Conservation (phyloP, 1,140 invertebrate species). For the Asbolus verrucosus region DNA sequence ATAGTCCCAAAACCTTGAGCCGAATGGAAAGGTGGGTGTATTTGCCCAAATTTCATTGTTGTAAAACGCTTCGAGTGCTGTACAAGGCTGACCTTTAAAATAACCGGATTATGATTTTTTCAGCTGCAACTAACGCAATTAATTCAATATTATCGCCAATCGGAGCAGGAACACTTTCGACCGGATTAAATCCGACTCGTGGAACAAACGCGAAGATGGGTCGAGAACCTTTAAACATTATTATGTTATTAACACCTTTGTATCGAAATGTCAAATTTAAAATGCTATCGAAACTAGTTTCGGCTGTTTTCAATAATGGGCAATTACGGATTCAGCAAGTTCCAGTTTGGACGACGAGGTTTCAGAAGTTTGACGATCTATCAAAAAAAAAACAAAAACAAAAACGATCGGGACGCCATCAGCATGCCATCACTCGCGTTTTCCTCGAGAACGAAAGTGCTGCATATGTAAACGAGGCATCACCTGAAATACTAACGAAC, state of each 20-base stretch:
- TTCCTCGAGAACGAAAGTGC: constrained; percentile 12
- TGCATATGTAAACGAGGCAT: neutral
- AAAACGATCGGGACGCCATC: neutral
- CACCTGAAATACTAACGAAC: neutral
- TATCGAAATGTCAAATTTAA: constrained; percentile 1
- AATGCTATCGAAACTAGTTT: constrained; percentile 2
- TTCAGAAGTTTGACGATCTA: neutral
- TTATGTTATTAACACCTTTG: too few species aligned
- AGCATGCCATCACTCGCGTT: neutral
- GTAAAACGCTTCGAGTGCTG: constrained; percentile 10
- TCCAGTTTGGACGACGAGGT: neutral
- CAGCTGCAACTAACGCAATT: constrained; percentile 1
- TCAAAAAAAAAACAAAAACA: neutral
- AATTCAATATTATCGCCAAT: neutral
- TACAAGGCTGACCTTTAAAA: constrained; percentile 37
- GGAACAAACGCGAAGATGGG: too few species aligned
- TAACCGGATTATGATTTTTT: constrained; percentile 33
- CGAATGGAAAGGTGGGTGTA: constrained; percentile 24
- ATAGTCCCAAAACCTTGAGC: constrained; percentile 36
- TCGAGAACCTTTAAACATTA: neutral
- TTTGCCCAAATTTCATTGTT: constrained; percentile 36
- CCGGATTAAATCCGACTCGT: too few species aligned
- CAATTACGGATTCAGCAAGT: neutral
- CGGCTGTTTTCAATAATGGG: neutral
- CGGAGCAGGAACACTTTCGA: too few species aligned